Base-by-base conservation (phyloP, 2,797 vertebrate species). In the Tapirus indicus region DNA sequence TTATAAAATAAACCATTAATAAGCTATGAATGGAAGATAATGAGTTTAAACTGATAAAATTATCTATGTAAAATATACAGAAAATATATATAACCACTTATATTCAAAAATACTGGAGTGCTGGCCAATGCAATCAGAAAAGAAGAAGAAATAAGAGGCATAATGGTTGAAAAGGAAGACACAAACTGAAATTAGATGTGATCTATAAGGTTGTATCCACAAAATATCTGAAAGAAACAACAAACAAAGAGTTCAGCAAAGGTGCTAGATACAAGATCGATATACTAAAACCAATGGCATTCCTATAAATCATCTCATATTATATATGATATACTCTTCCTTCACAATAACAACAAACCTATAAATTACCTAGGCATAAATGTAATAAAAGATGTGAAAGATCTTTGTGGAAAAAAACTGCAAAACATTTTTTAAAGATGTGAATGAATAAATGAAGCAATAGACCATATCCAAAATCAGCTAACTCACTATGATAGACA, bases 381-480 rank as follows among this genome's bases (percentile, higher is more conserved):
- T 41, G 23, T 80, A 82, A 41, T 27, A 79, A 79, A 80, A 87
- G 21, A n/a, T 68, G 14, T 72, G 25, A 27, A 83, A 88, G 18
- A 35, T 32, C 20, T 58, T 86, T 74, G n/a, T 94, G 56, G 2
- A 35, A 52, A 72, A 88, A 80, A 83, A 7, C n/a, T 80, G 13
- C 11, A 44, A 75, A 88, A 56, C 32, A 41, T 23, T 88, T 84
- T 64, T 84, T 86, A 91, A 96, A 56, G 27, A 80, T 94, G 10
- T 80, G 62, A 92, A 44, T 80, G 62, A 92, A 44, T 49, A 79
- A 85, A 84, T 90, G 32, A 96, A 92, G 49, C 9, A 72, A 71
- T 44, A 87, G n/a, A 64, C 35, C 35, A 74, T 77, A 82, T 96
- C 23, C 7, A 82, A 91, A 95, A 35, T 62, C 18, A 11, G 2